Conservation (phyloP, 2,113 vertebrate species). For the Morone chrysops region DNA sequence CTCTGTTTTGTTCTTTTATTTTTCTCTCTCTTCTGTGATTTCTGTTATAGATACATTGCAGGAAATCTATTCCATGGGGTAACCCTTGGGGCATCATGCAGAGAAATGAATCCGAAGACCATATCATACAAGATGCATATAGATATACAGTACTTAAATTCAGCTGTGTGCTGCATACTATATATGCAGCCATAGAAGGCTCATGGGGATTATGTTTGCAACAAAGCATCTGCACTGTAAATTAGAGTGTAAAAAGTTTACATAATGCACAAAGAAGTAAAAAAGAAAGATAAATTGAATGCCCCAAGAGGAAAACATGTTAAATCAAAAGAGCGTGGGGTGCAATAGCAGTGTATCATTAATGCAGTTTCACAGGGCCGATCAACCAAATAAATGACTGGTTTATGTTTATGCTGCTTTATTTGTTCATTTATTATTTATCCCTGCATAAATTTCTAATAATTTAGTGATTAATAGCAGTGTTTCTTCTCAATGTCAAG, state of each 20-base stretch:
- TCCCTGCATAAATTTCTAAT: conserved; percentile 33
- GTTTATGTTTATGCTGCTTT: conserved; percentile 49
- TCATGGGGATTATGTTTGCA: conserved; percentile 46
- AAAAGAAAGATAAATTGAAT: conserved; percentile 25
- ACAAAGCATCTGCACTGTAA: conserved; percentile 44
- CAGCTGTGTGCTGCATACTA: conserved; percentile 30
- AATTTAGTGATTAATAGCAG: conserved; percentile 44
- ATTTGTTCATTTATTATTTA: conserved; percentile 57
- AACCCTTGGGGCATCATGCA: conserved; percentile 54
- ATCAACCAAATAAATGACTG: conserved; percentile 55
- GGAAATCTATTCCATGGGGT: conserved; percentile 52
- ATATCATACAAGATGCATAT: conserved; percentile 54
- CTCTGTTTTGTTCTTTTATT: conserved; percentile 30
- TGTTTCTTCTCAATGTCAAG: conserved; percentile 34
- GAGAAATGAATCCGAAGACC: conserved; percentile 45
- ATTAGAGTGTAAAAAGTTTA: conserved; percentile 37
- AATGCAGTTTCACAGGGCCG: conserved; percentile 43
- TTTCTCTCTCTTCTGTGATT: conserved; percentile 36
- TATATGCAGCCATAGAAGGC: conserved; percentile 28
- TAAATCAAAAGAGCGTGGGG: conserved; percentile 35
- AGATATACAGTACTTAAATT: conserved; percentile 46
- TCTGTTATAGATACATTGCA: conserved; percentile 40
- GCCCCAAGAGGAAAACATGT: conserved; percentile 37
- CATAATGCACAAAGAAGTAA: conserved; percentile 40
- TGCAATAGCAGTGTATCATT: conserved; percentile 34